phyloP scores from a whole-genome alignment of 2,888 invertebrate genomes.

The Hydropsyche betteni region DNA sequence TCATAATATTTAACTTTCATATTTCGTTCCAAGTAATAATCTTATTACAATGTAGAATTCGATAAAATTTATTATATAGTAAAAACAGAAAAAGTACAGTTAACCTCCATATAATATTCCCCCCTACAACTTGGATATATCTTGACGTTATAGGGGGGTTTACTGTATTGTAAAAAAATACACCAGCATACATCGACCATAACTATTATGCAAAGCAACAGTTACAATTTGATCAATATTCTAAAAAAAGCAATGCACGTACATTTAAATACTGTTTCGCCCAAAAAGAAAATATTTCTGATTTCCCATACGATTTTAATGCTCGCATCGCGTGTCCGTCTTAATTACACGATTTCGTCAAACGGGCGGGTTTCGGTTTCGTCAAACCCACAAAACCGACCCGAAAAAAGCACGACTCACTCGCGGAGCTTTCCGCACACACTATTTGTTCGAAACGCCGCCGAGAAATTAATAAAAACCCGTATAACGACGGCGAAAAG shows the following conservation, averaged over 20 bases:
- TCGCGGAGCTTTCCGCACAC: constrained; percentile 3
- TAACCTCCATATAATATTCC: too few species aligned
- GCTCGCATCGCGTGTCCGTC: constrained; percentile 15
- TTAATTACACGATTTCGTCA: constrained; percentile 11
- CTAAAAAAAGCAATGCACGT: neutral
- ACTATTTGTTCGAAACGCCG: neutral
- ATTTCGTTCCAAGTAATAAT: too few species aligned
- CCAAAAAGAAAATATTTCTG: neutral
- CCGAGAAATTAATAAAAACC: neutral
- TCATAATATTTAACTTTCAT: too few species aligned
- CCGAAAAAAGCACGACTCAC: neutral
- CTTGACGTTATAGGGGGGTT: too few species aligned
- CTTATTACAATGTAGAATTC: too few species aligned
- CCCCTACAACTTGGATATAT: too few species aligned
- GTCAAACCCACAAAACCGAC: neutral
- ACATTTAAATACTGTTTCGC: neutral
- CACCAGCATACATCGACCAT: too few species aligned
- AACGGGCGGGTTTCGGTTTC: constrained; percentile 7
- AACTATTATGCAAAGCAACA: too few species aligned
- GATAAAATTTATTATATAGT: too few species aligned
- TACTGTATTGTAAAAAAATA: too few species aligned
- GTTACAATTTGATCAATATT: too few species aligned
- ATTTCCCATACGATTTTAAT: neutral
- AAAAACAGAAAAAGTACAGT: too few species aligned
- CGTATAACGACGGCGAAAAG: neutral